Evolutionary conservation across 30 jellyfish, hydroid and myxozoan species (phyloP).

Genomic region (Hydra vulgaris): DNA sequence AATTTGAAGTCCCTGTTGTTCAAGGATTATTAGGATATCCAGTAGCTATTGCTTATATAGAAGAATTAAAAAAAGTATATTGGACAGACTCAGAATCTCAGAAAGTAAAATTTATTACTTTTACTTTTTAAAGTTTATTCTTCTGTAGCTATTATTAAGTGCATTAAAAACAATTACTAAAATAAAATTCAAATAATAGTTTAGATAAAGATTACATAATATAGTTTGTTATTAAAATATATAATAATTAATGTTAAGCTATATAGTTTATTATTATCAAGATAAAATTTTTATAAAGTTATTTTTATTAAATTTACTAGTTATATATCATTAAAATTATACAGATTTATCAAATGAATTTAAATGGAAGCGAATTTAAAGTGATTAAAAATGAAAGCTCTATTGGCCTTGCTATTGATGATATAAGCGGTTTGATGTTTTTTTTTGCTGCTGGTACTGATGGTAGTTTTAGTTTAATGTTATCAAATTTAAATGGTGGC

Average conservation of each 20-base stretch:
- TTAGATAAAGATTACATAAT: no score
- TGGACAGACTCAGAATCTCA: conserved; percentile 21
- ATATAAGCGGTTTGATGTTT: not conserved
- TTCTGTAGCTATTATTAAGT: no score
- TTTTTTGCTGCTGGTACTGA: conserved; percentile 10
- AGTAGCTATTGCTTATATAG: conserved; percentile 19
- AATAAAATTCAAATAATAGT: no score
- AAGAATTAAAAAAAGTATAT: not conserved
- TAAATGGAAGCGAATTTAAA: not conserved
- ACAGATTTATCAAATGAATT: conserved; percentile 7
- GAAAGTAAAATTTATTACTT: not conserved
- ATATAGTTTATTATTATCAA: not conserved
- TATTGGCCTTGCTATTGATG: conserved; percentile 24
- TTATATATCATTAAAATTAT: no score
- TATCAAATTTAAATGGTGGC: conserved; percentile 17
- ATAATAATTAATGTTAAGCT: no score
- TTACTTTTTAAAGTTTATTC: not conserved
- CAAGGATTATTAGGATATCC: not conserved
- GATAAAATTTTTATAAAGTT: not conserved
- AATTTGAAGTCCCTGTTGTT: not conserved
- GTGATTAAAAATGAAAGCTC: not conserved
- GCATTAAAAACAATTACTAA: no score
- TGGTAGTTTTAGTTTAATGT: not conserved
- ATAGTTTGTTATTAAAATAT: no score
- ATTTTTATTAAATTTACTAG: not conserved